Percentiles rank a stretch among this genome's conserved stretches.
Evolutionary conservation across 2,113 vertebrate genomes (phyloP).

Genomic region (Elephas maximus): DNA sequence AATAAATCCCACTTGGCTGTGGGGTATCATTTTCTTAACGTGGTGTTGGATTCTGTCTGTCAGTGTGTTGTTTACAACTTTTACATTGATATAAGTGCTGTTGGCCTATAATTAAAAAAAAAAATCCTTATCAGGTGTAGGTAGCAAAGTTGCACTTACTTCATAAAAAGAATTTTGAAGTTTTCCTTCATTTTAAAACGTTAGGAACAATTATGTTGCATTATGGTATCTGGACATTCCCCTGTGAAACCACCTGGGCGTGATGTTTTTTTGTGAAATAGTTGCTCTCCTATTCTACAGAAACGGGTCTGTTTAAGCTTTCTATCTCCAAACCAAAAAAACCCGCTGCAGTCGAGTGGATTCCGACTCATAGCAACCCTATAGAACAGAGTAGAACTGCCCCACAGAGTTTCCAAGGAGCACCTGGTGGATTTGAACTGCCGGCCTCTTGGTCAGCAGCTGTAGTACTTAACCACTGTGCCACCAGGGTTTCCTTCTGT

Average conservation of each 20-base stretch:
- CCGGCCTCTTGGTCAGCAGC: too few relatives aligned
- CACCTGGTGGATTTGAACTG: too few relatives aligned
- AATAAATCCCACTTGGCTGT: conserved; percentile 4
- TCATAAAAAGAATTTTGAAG: neutral
- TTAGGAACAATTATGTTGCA: neutral
- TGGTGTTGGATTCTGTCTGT: neutral
- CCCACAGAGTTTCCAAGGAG: too few relatives aligned
- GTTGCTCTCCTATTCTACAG: neutral
- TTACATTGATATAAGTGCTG: neutral
- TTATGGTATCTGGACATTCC: neutral
- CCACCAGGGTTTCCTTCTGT: neutral
- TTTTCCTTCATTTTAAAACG: neutral
- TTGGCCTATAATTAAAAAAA: neutral
- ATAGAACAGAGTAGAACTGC: too few relatives aligned
- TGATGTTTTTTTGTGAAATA: neutral
- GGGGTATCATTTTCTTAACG: neutral
- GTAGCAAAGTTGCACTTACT: neutral
- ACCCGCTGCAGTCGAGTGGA: too few relatives aligned
- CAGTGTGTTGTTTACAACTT: conserved; percentile 2
- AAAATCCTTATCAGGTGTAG: neutral
- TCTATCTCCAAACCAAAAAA: neutral
- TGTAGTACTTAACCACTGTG: too few relatives aligned
- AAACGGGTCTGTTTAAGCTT: neutral
- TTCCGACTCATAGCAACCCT: too few relatives aligned
- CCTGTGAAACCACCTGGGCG: neutral